Percentiles rank a stretch among this genome's conserved stretches.
Conservation (phyloP, 2,797 vertebrate genomes). For the Acropternis orthonyx region DNA sequence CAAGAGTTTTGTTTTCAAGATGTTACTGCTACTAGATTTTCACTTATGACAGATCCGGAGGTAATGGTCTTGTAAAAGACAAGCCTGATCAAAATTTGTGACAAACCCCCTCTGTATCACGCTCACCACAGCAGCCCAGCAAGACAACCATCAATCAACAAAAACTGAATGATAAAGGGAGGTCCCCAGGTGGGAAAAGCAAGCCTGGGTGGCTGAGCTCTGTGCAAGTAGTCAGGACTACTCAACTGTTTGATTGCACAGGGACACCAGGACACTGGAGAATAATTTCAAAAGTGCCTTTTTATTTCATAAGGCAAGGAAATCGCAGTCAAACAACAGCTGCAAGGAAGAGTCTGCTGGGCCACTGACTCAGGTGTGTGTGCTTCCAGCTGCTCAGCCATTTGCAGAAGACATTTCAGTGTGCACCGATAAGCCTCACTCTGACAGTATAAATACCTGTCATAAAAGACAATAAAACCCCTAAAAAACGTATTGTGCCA, state of each 20-base stretch:
- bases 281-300: background rate
- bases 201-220: background rate
- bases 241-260: background rate
- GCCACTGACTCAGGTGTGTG: background rate
- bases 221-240: background rate
- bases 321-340: background rate
- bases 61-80: background rate
- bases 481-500: background rate
- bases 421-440: background rate
- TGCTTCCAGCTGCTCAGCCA: accelerated
- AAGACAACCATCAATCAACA: background rate
- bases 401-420: background rate
- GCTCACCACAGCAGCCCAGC: background rate
- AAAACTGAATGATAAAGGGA: background rate
- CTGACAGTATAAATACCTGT: background rate
- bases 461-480: background rate
- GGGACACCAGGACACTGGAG: background rate
- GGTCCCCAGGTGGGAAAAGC: background rate
- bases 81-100: background rate
- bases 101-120: background rate
- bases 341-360: background rate
- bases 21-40: background rate
- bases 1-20: background rate
- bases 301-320: background rate
- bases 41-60: background rate